A percentile compares a stretch with the other conserved stretches of the same genome.
These are phyloP conservation scores for Andrena chrysosceles DNA, from an alignment of 2,888 invertebrate genomes.

Conservation along the genomic window DNA sequence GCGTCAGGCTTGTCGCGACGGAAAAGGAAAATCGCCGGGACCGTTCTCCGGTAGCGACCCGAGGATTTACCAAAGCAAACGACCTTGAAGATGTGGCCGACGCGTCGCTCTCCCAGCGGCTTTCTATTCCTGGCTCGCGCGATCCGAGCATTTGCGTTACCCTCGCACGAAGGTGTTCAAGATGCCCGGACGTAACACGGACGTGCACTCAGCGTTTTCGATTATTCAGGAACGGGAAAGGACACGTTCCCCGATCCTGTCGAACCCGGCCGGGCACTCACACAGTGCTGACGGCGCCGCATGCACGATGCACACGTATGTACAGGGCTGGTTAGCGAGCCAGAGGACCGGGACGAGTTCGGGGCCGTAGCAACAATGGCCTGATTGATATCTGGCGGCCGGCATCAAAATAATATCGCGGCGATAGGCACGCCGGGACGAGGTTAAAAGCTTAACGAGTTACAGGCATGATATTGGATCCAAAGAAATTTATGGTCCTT, in stretches of 20 bases:
- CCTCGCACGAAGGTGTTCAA: slow-evolving; percentile 36
- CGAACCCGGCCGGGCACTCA: slow-evolving; percentile 32
- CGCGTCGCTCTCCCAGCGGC: slow-evolving; percentile 1
- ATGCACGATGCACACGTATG: slow-evolving; percentile 21
- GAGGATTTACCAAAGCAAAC: slow-evolving; percentile 19
- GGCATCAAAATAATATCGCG: slow-evolving; percentile 73
- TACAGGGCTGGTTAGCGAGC: slow-evolving; percentile 7
- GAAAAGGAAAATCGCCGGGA: neutral
- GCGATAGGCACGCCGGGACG: slow-evolving; percentile 69
- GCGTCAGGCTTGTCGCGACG: neutral
- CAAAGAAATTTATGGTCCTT: slow-evolving; percentile 80
- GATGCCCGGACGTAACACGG: slow-evolving; percentile 62
- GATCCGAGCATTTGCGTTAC: slow-evolving; percentile 39
- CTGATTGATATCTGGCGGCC: slow-evolving; percentile 74
- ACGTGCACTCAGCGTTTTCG: slow-evolving; percentile 73
- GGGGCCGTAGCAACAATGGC: slow-evolving; percentile 65
- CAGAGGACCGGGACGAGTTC: slow-evolving; percentile 28
- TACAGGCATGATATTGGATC: slow-evolving; percentile 81
- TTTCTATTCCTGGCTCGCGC: slow-evolving; percentile 14
- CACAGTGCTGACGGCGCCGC: neutral
- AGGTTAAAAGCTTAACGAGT: slow-evolving; percentile 79
- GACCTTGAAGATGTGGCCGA: slow-evolving; percentile 27
- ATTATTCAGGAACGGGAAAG: slow-evolving; percentile 71
- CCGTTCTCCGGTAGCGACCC: neutral
- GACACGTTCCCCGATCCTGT: slow-evolving; percentile 60